phyloP scores from a whole-genome alignment of 1,140 invertebrate genomes.

The Nilaparvata lugens region DNA sequence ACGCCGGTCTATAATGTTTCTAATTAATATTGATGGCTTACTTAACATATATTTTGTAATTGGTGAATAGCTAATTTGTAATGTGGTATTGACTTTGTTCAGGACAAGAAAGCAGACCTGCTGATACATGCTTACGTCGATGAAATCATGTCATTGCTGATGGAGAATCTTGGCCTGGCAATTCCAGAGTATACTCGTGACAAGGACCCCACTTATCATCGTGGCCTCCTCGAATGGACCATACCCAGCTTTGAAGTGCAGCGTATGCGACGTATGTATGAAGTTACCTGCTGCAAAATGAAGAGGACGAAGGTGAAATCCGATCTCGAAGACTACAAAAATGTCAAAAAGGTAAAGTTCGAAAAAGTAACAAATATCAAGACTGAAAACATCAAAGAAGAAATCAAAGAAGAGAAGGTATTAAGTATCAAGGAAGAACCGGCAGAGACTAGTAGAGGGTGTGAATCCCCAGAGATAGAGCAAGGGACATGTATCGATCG shows the following conservation, averaged over 20 bases:
- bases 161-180: constrained; percentile 59
- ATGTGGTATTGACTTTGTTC: constrained; percentile 31
- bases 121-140: constrained; percentile 87
- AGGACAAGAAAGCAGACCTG: constrained; percentile 88
- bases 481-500: too few relatives aligned
- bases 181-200: constrained; percentile 57
- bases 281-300: constrained; percentile 20
- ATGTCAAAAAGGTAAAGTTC: not conserved
- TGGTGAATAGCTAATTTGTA: too few relatives aligned
- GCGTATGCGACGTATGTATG: constrained; percentile 43
- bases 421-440: not conserved
- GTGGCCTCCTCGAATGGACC: constrained; percentile 46
- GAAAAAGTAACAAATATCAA: constrained; percentile 6
- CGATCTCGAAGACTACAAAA: not conserved
- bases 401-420: not conserved
- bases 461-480: too few relatives aligned
- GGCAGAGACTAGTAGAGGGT: not conserved
- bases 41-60: too few relatives aligned
- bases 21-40: too few relatives aligned
- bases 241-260: constrained; percentile 42
- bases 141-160: constrained; percentile 65
- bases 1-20: too few relatives aligned
- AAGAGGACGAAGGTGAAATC: constrained; percentile 6
- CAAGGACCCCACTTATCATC: constrained; percentile 54
- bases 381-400: not conserved